Evolutionary conservation across 2,113 vertebrate genomes (phyloP).

Genomic region (Campylomormyrus tamandua): DNA sequence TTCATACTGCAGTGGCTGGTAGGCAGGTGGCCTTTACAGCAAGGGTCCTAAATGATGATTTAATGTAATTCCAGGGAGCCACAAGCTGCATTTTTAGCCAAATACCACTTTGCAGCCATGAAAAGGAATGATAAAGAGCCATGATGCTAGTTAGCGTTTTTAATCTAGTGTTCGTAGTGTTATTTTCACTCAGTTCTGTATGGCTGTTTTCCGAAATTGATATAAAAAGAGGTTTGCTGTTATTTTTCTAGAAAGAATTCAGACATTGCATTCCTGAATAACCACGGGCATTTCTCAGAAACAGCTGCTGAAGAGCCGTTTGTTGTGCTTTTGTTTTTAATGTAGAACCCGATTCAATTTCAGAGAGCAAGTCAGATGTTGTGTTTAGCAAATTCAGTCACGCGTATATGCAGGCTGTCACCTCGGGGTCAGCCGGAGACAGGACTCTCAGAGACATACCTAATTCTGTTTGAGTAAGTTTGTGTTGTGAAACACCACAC

Average conservation of each 20-base stretch:
- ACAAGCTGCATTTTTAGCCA: not conserved
- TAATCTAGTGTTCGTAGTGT: not conserved
- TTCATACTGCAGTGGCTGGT: not conserved
- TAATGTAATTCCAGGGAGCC: not conserved
- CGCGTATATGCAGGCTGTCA: not conserved
- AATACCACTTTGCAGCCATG: not conserved
- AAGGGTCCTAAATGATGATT: not conserved
- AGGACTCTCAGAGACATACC: not conserved
- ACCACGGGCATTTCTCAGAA: not conserved
- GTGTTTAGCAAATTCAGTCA: not conserved
- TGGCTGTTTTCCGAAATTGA: not conserved
- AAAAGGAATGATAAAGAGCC: not conserved
- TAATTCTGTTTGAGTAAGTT: not conserved
- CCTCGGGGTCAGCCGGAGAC: not conserved
- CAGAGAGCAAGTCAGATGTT: not conserved
- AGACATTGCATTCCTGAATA: not conserved
- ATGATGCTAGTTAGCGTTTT: not conserved
- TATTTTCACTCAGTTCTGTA: not conserved
- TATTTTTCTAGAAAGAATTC: not conserved
- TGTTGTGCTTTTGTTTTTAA: not conserved
- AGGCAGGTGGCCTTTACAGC: not conserved
- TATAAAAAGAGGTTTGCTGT: not conserved
- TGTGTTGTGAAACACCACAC: not conserved
- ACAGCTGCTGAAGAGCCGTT: not conserved
- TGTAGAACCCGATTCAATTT: not conserved